phyloP scores from a whole-genome alignment of 2,888 invertebrate species.

The Scelioninae gen. 1 region DNA sequence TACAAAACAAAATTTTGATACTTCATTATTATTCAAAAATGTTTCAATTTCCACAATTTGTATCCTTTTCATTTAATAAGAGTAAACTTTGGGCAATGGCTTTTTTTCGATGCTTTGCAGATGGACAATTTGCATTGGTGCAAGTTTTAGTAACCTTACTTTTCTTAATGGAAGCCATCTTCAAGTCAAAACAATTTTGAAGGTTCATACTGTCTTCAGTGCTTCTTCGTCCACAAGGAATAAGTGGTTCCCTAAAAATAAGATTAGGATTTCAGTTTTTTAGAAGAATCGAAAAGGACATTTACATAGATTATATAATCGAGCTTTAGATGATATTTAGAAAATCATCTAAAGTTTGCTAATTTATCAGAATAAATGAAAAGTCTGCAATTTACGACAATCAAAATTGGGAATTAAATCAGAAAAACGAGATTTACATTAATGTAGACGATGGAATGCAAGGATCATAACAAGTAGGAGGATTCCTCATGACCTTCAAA shows the following conservation, averaged over 20 bases:
- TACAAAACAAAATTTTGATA: not conserved
- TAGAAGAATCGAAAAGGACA: not conserved
- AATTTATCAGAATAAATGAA: too few relatives aligned
- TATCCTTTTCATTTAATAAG: slow-evolving; percentile 36
- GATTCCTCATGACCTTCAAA: slow-evolving; percentile 78
- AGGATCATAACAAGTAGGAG: slow-evolving; percentile 72
- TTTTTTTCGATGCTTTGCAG: slow-evolving; percentile 40
- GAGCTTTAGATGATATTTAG: not conserved
- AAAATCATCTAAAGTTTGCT: too few relatives aligned
- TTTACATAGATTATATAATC: not conserved
- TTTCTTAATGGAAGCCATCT: too few relatives aligned
- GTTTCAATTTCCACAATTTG: slow-evolving; percentile 3
- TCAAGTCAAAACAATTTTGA: too few relatives aligned
- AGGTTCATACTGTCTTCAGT: too few relatives aligned
- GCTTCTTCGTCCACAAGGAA: slow-evolving; percentile 17
- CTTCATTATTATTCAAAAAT: not conserved
- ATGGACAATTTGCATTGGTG: slow-evolving; percentile 57
- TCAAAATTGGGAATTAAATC: too few relatives aligned
- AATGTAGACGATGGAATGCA: slow-evolving; percentile 35
- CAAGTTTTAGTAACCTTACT: slow-evolving; percentile 38
- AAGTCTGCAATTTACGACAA: too few relatives aligned
- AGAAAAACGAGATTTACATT: slow-evolving; percentile 40
- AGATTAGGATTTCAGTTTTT: not conserved
- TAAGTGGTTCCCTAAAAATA: slow-evolving; percentile 30
- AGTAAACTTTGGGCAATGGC: slow-evolving; percentile 39